These are phyloP conservation scores for Brachypteracias leptosomus DNA, from an alignment of 2,113 vertebrate species.

Conservation along the genomic window DNA sequence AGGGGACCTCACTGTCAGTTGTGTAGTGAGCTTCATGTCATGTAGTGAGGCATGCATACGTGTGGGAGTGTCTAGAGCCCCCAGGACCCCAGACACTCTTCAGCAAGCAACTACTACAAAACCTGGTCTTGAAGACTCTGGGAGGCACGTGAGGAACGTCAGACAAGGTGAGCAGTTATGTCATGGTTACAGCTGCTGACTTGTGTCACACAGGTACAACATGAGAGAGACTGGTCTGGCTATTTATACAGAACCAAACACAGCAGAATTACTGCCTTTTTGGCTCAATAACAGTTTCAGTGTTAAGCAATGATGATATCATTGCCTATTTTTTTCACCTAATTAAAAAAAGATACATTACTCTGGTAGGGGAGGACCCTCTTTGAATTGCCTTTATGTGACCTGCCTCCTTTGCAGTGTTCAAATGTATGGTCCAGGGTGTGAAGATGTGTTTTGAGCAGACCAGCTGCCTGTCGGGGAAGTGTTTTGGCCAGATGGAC, in stretches of 20 bases:
- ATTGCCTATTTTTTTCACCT: not conserved
- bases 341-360: not conserved
- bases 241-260: not conserved
- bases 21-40: not conserved
- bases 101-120: not conserved
- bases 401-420: not conserved
- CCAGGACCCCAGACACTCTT: not conserved
- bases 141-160: not conserved
- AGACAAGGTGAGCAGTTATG: not conserved
- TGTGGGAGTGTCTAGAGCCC: not conserved
- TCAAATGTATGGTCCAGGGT: not conserved
- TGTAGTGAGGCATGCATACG: fast-evolving
- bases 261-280: not conserved
- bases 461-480: not conserved
- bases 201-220: not conserved
- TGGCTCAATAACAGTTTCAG: not conserved
- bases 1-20: not conserved
- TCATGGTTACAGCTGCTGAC: not conserved
- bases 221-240: not conserved
- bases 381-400: not conserved
- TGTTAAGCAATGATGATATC: not conserved
- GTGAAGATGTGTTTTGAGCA: not conserved
- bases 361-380: not conserved
- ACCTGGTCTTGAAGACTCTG: not conserved
- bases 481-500: not conserved